A percentile compares a stretch with the other conserved stretches of the same genome.
Evolutionary conservation across 2,888 invertebrate genomes (phyloP).

Genomic region (Drosophila fulvimacula): DNA sequence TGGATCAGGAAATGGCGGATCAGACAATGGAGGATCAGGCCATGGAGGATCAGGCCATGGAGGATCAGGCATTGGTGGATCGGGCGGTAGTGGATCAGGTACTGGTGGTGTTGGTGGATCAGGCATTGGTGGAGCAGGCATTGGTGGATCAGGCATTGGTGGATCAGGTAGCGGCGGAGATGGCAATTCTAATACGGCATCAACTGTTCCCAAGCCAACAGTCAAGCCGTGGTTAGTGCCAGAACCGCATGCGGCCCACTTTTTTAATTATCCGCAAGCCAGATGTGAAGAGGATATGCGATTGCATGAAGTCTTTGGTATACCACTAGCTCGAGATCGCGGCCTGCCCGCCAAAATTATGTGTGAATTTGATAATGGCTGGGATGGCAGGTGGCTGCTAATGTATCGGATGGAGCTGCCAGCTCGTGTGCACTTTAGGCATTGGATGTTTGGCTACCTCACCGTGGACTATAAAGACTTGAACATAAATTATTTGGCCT

Average conservation of each 20-base stretch:
- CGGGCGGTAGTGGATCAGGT: background rate
- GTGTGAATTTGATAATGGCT: conserved; percentile 52
- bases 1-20: background rate
- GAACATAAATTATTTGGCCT: conserved; percentile 56
- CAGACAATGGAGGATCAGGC: background rate
- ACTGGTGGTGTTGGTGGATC: background rate
- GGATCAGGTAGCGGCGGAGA: background rate
- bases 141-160: too few relatives aligned
- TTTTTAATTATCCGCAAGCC: conserved; percentile 57
- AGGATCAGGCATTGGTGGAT: background rate
- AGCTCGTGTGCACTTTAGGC: conserved; percentile 50
- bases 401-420: conserved; percentile 63
- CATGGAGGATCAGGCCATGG: background rate
- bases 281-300: conserved; percentile 50
- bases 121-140: background rate
- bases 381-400: conserved; percentile 61
- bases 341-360: conserved; percentile 55
- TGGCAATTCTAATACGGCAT: background rate
- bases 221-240: conserved; percentile 3
- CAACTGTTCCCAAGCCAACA: background rate
- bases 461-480: conserved; percentile 59
- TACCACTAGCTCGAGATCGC: conserved; percentile 41
- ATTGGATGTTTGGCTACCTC: conserved; percentile 64
- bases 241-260: conserved; percentile 45
- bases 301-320: conserved; percentile 57